phyloP scores from a whole-genome alignment of 2,888 invertebrate genomes.

The Oscheius onirici region DNA sequence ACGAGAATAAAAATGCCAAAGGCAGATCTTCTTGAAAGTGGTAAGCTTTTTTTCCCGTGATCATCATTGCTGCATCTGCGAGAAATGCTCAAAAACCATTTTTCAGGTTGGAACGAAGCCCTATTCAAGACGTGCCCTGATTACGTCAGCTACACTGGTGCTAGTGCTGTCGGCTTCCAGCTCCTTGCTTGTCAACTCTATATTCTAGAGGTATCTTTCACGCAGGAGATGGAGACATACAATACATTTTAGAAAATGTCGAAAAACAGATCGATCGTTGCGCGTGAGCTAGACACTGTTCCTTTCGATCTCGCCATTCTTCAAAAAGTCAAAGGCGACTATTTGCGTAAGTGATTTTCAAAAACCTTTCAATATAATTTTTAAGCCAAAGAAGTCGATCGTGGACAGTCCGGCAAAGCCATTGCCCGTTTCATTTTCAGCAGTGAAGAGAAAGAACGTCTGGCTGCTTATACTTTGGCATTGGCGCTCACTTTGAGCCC shows the following conservation, averaged over 20 bases:
- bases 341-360: constrained; percentile 32
- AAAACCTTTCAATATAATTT: background rate
- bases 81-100: no score
- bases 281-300: constrained; percentile 38
- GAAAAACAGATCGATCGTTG: constrained; percentile 24
- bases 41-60: background rate
- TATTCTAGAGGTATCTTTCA: constrained; percentile 18
- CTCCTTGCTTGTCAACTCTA: constrained; percentile 15
- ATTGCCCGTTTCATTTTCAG: constrained; percentile 40
- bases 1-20: constrained; percentile 34
- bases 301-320: constrained; percentile 42
- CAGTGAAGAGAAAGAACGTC: constrained; percentile 41
- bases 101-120: constrained; percentile 14
- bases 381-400: constrained; percentile 34
- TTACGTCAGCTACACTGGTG: background rate
- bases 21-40: constrained; percentile 35
- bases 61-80: background rate
- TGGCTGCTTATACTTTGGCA: constrained; percentile 49
- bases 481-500: constrained; percentile 37
- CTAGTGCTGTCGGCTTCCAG: constrained; percentile 22
- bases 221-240: no score
- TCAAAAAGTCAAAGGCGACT: constrained; percentile 45
- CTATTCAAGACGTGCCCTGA: background rate
- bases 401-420: constrained; percentile 29
- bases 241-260: background rate